Base-by-base conservation (phyloP, 2,797 vertebrate species). In the Brachyrhaphis roseni region DNA sequence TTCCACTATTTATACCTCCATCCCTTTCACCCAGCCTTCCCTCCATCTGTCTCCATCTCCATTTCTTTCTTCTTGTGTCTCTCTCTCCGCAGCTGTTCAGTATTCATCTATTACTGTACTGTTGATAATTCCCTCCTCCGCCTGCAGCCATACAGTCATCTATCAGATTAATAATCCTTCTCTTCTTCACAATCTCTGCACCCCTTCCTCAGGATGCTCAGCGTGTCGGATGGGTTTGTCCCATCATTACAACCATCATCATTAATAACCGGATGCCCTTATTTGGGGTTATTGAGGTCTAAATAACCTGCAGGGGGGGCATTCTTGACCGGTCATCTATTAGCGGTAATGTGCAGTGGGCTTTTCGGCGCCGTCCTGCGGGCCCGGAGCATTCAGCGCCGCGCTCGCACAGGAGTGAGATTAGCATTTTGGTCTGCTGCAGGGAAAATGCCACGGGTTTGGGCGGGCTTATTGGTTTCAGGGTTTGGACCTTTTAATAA, bases 21-120 rank as follows among this genome's bases (percentile, higher is more conserved):
- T 89, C 86, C 80, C 84, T 91, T 89, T 91, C 90, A 83, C 77
- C 91, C 87, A 88, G 84, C 91, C 84, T 86, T 90, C 83, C 87
- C 86, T 91, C 87, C 87, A 91, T 92, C 82, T 86, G 79, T 89
- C 86, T 88, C 80, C 84, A 81, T 88, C 90, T 84, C 86, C 28
- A 75, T 84, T 87, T 80, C 87, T 88, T 45, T 84, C 72, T 88
- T 64, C 83, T 79, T 81, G 77, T 77, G 75, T 86, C 86, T 81
- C 74, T 86, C 86, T 90, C 90, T 90, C 86, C 92, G 91, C 93
- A 92, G 92, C 93, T 94, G 93, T 92, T 95, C 93, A 92, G 93
- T 92, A 92, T 94, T 95, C 94, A 94, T 96, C 94, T 90, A 94
- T 96, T 95, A 95, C 92, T 95, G 92, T 94, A 94, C 92, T 94